Evolutionary conservation across 2,888 invertebrate genomes (phyloP), one percentile per base, ranked within the genome.

Genomic region (Liodrosophila aerea): DNA sequence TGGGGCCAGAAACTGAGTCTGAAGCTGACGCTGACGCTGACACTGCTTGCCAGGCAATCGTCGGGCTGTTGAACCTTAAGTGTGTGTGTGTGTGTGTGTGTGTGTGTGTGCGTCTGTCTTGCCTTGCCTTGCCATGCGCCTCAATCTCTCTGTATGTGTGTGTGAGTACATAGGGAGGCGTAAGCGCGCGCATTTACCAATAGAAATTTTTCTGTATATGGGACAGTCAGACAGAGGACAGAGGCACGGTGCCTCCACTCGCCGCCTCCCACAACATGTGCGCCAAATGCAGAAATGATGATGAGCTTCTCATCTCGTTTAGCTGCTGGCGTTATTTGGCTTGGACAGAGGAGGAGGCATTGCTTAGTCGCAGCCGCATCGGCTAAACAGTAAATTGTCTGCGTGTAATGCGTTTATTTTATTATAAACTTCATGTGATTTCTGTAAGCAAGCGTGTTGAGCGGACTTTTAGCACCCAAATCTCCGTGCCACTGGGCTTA

Each of bases 41-140:
- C 74, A 47, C 56, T 66, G 56, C 68, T 73, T 75, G 61, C 58
- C 63, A 63, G 68, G 71, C 77, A 74, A 74, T 76, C 73, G 77
- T 71, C 75, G 78, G 81, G 81, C 81, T 80, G 78, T 80, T 80
- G 78, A 80, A 80, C 78, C 74, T 80, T 81, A 72, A 81, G 78
- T 78, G 50, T 70, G 67, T 71, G 57, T 62, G 68, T 75, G 68
- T 65, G 76, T 46, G 64, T 57, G n/a, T n/a, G n/a, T n/a, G n/a
- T n/a, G n/a, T n/a, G n/a, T n/a, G n/a, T 59, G 57, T 49, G 54
- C 58, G 16, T 64, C 30, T 58, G 41, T 57, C 16, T 46, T 44
- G 33, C 16, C 16, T 16, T 60, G 46, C 58, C 36, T 50, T 40
- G 40, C 27, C 40, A 40, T 12, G 40, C 40, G 40, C 40, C 13